A percentile compares a stretch with the other conserved stretches of the same genome.
Conservation (phyloP, 2,888 invertebrate genomes). For the Lamproptera curius region DNA sequence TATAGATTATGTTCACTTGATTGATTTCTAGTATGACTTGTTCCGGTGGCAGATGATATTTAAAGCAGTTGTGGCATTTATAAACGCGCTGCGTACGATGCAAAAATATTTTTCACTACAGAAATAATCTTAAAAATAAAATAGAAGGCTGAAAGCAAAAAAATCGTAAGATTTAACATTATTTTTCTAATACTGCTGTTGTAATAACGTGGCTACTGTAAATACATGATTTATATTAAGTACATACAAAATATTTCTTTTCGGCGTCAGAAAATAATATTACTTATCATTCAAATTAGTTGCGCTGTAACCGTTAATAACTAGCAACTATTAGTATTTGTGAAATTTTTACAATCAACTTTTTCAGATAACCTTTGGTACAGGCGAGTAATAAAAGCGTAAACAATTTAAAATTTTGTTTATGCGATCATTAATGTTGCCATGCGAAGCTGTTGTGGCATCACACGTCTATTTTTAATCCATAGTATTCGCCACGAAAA, state of each 20-base stretch:
- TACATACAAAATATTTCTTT: too few relatives aligned
- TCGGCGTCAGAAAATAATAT: too few relatives aligned
- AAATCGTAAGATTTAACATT: too few relatives aligned
- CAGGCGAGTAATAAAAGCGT: slow-evolving; percentile 10
- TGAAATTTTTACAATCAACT: slow-evolving; percentile 1
- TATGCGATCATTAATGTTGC: slow-evolving; percentile 14
- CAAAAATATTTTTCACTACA: too few relatives aligned
- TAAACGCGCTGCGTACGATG: too few relatives aligned
- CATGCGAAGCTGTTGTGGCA: slow-evolving; percentile 5
- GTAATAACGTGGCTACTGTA: too few relatives aligned
- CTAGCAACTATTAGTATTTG: neutral
- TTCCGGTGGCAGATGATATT: neutral
- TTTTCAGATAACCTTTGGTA: slow-evolving; percentile 9
- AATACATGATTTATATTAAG: too few relatives aligned
- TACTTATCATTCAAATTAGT: neutral
- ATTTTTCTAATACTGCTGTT: too few relatives aligned
- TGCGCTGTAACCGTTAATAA: neutral
- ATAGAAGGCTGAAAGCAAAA: too few relatives aligned
- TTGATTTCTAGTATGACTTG: neutral
- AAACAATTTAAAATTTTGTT: slow-evolving; percentile 17
- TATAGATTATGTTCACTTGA: neutral
- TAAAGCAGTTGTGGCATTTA: too few relatives aligned
- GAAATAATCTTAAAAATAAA: too few relatives aligned
- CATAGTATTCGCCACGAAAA: slow-evolving; percentile 21
- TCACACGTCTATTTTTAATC: slow-evolving; percentile 22